A percentile compares a stretch with the other conserved stretches of the same genome.
phyloP scores from a whole-genome alignment of 2,888 invertebrate species.

The Phymatocera aterrima region DNA sequence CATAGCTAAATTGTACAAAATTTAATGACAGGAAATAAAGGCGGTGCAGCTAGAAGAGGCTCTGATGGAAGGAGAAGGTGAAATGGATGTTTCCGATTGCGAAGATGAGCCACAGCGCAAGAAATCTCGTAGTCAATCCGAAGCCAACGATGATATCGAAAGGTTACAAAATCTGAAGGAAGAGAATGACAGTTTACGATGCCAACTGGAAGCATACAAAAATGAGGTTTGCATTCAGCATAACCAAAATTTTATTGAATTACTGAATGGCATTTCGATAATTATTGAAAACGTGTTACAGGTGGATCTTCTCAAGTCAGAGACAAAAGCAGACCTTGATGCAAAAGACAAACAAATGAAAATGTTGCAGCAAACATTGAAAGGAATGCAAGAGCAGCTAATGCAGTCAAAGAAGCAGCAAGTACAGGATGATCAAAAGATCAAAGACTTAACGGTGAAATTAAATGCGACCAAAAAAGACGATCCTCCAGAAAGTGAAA shows the following conservation, averaged over 20 bases:
- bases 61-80: conserved; percentile 84
- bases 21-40: conserved; percentile 80
- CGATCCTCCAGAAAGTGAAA: conserved; percentile 72
- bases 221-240: conserved; percentile 80
- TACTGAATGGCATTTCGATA: not conserved
- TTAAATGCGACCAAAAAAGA: conserved; percentile 71
- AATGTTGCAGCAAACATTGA: conserved; percentile 81
- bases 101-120: conserved; percentile 78
- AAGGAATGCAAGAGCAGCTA: conserved; percentile 80
- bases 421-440: conserved; percentile 77
- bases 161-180: conserved; percentile 77
- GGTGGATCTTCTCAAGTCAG: conserved; percentile 90
- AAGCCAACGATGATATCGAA: conserved; percentile 65
- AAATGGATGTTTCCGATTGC: conserved; percentile 91
- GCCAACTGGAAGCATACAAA: conserved; percentile 95
- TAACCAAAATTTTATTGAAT: not conserved
- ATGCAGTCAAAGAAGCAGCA: conserved; percentile 78
- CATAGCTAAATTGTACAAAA: conserved; percentile 24
- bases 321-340: conserved; percentile 86
- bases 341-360: conserved; percentile 91
- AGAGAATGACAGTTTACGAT: conserved; percentile 93
- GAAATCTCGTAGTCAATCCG: conserved; percentile 62
- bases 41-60: conserved; percentile 82
- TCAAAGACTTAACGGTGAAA: conserved; percentile 75
- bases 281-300: conserved; percentile 47